These are phyloP conservation scores for Drosophila picticornis DNA, from an alignment of 2,888 invertebrate species.

Conservation along the genomic window DNA sequence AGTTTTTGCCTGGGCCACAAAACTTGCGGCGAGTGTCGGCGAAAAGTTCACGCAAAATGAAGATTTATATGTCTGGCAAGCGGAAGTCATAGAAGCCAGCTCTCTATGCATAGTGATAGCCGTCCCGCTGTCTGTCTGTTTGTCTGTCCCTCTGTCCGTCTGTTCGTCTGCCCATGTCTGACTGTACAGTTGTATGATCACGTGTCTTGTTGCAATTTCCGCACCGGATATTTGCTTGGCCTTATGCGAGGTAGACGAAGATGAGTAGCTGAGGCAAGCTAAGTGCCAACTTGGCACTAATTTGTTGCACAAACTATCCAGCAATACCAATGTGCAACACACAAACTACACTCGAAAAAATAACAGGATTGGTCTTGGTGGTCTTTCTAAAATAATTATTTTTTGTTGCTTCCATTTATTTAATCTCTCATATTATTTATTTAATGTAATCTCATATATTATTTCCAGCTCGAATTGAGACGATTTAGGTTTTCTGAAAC, in stretches of 20 bases:
- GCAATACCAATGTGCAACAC: conserved; percentile 38
- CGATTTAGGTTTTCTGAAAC: not conserved
- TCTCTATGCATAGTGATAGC: conserved; percentile 56
- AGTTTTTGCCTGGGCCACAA: conserved; percentile 60
- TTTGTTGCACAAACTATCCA: conserved; percentile 72
- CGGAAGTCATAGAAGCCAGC: conserved; percentile 67
- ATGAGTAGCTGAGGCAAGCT: conserved; percentile 46
- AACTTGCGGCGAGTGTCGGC: conserved; percentile 55
- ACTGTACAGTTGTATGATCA: conserved; percentile 52
- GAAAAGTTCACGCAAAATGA: conserved; percentile 75
- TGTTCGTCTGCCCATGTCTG: not conserved
- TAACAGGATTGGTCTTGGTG: not conserved
- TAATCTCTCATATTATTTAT: not conserved
- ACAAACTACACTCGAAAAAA: not conserved
- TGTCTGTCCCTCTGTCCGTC: not conserved
- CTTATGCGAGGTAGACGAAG: conserved; percentile 15
- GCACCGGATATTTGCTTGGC: conserved; percentile 73
- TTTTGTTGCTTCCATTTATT: not conserved
- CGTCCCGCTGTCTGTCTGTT: not conserved
- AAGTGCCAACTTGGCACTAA: conserved; percentile 72
- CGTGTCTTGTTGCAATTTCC: conserved; percentile 79
- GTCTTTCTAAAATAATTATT: not conserved
- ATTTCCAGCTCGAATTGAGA: not conserved
- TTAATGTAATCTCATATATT: too few species aligned
- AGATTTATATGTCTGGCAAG: conserved; percentile 78